These are phyloP conservation scores for Podabrus alpinus DNA, from an alignment of 2,888 invertebrate genomes.

Conservation along the genomic window DNA sequence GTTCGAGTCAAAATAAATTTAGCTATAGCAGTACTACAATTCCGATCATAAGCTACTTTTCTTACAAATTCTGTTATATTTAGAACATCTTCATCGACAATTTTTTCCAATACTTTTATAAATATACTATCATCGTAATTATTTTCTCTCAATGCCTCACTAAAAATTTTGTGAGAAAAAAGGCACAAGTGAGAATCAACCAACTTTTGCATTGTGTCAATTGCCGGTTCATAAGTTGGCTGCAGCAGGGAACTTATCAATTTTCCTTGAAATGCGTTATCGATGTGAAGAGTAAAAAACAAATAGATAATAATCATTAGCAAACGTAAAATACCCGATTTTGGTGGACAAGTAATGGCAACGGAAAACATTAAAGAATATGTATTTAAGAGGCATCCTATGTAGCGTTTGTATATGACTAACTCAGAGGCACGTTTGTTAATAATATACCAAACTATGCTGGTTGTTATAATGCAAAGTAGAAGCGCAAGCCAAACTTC, in stretches of 20 bases:
- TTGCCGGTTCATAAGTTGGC: neutral
- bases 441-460: neutral
- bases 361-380: neutral
- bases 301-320: neutral
- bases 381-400: neutral
- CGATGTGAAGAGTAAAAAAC: neutral
- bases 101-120: neutral
- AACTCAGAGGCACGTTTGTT: neutral
- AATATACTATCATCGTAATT: neutral
- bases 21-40: neutral
- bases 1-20: neutral
- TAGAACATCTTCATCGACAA: neutral
- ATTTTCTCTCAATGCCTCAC: neutral
- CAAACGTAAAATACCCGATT: neutral
- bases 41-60: neutral
- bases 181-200: neutral
- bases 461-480: neutral
- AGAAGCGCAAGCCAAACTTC: neutral
- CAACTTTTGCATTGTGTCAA: slow-evolving; percentile 4
- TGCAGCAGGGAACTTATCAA: neutral
- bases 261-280: neutral
- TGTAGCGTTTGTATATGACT: neutral
- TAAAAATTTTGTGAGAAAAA: neutral
- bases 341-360: neutral
- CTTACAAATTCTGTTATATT: neutral